Evolutionary conservation across 1,140 invertebrate species (phyloP), one percentile per base, ranked within the genome.

Genomic region (Drosophila virilis): DNA sequence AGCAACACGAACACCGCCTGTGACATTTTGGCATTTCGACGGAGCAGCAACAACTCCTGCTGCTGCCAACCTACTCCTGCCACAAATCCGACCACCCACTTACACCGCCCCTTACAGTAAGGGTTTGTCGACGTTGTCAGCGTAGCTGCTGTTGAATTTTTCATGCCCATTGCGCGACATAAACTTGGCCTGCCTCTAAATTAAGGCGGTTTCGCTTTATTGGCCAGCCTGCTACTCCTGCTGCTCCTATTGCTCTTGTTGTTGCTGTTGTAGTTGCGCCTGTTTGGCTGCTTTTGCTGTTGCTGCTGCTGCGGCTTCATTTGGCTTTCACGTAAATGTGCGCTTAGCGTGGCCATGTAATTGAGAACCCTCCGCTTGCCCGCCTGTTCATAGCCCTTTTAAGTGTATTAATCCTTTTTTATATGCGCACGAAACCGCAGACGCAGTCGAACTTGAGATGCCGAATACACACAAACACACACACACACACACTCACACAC

Each of bases 391-490:
- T 8, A 61, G 72, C 17, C 67, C 85, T 69, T 78, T 76, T 74
- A 84, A 84, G 84, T 88, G 85, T 83, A 89, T 90, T 89, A 89
- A 89, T 89, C 80, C 85, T 84, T 90, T 88, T 89, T 84, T 89
- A 84, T 89, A 84, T 83, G 70, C 79, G 57, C 65, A 58, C 54
- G 46, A 38, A 50, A 42, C 13, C 52, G n/a, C 17, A 55, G 8
- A 65, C 66, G 58, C 60, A 48, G 52, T 51, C 28, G 70, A 78
- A 59, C 13, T 55, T 55, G 9, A 51, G 50, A 32, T 51, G 50
- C 50, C 42, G 62, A 37, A 62, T 9, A 51, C 48, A 66, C 62
- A 58, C 54, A 59, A 6, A 48, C 45, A 73, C 48, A 46, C 1
- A 46, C 15, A 67, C 43, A 51, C 40, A 55, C 12, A 64, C 50